These are phyloP conservation scores for Megalops atlanticus DNA, from an alignment of 2,113 vertebrate genomes.

Conservation along the genomic window DNA sequence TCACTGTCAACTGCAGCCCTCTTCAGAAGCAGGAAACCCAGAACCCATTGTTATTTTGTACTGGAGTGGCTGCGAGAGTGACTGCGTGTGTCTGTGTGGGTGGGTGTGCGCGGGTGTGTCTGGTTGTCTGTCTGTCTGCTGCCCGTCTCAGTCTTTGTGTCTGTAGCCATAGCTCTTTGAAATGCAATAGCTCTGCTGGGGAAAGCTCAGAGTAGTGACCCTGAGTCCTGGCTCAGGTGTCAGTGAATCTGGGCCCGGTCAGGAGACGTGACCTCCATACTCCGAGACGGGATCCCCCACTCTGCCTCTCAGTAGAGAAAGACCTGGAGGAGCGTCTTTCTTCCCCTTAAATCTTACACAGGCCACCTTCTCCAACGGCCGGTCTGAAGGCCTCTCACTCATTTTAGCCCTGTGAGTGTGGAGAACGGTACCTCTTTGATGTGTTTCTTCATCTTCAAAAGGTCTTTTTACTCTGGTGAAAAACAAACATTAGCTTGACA, in stretches of 20 bases:
- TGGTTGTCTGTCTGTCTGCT: conserved; percentile 64
- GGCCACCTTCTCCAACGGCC: not conserved
- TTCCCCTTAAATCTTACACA: too few species aligned
- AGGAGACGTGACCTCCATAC: conserved; percentile 76
- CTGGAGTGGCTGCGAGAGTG: conserved; percentile 62
- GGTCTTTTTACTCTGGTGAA: not conserved
- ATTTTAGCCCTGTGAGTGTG: too few species aligned
- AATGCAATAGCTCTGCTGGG: conserved; percentile 81
- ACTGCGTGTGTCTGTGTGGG: conserved; percentile 61
- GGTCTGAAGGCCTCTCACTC: not conserved
- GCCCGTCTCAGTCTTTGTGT: conserved; percentile 58
- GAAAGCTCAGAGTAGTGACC: conserved; percentile 75
- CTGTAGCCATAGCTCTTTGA: conserved; percentile 63
- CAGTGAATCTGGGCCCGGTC: conserved; percentile 71
- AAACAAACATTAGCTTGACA: not conserved
- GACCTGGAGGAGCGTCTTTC: conserved; percentile 34
- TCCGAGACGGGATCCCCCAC: conserved; percentile 70
- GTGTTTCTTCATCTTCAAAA: not conserved
- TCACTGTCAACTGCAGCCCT: conserved; percentile 88
- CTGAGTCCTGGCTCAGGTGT: conserved; percentile 74
- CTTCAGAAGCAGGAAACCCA: conserved; percentile 89
- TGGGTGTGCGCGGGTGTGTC: conserved; percentile 59
- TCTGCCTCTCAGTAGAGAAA: conserved; percentile 70
- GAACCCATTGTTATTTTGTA: conserved; percentile 79
- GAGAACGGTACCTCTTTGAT: not conserved